A percentile compares a stretch with the other conserved stretches of the same genome.
phyloP scores from a whole-genome alignment of 37 sponge, comb jelly and placozoan species.

The Bolinopsis microptera region DNA sequence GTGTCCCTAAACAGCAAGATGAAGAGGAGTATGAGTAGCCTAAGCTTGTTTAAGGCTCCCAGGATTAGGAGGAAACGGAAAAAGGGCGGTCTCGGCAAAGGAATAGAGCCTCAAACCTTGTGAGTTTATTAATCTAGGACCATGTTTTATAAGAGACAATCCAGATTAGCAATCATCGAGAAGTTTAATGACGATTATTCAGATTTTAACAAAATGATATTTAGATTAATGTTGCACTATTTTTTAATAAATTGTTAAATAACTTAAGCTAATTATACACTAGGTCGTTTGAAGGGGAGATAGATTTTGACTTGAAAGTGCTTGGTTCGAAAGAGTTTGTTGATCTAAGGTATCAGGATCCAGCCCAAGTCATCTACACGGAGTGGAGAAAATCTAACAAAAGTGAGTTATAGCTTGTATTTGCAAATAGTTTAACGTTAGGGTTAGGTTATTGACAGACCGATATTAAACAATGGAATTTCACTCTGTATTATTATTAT shows the following conservation, averaged over 20 bases:
- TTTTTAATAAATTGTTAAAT: no score
- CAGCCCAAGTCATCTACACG: constrained; percentile 7
- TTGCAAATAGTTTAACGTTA: neutral
- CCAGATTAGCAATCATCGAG: no score
- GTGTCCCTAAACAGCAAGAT: neutral
- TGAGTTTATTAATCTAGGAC: no score
- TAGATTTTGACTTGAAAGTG: neutral
- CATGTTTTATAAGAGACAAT: no score
- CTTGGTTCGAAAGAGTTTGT: neutral
- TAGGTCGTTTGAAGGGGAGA: neutral
- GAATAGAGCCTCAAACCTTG: neutral
- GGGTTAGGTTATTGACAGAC: no score
- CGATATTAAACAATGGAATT: no score
- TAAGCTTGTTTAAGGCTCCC: neutral
- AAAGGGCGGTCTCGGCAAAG: neutral
- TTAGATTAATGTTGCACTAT: no score
- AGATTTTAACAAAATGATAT: no score
- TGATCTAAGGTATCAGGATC: neutral
- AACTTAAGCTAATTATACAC: no score
- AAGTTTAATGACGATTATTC: no score
- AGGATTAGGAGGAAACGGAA: constrained; percentile 22
- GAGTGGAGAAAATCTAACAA: neutral
- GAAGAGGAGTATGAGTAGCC: neutral
- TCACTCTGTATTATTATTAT: no score
- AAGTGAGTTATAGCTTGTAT: no score